phyloP scores from a whole-genome alignment of 2,888 invertebrate genomes.

The Artemia sp. region DNA sequence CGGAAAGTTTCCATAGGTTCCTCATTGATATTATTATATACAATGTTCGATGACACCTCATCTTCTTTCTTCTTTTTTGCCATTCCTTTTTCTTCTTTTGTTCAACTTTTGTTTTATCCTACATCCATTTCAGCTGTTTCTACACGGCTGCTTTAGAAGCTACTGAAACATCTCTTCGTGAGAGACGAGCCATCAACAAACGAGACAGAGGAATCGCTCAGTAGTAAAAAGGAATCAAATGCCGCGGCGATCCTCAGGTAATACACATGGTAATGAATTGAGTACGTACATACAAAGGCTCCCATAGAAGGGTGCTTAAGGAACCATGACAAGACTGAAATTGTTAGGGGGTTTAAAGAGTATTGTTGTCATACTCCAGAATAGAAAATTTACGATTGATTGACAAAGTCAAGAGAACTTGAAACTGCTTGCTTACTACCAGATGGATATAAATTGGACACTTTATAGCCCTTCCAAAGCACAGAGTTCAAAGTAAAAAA shows the following conservation, averaged over 20 bases:
- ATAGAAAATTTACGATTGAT: too few relatives aligned
- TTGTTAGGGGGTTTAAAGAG: too few relatives aligned
- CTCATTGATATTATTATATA: background rate
- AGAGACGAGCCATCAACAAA: slow-evolving; percentile 8
- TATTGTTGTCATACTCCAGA: too few relatives aligned
- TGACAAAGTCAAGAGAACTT: too few relatives aligned
- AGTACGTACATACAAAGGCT: background rate
- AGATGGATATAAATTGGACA: too few relatives aligned
- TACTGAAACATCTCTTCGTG: background rate
- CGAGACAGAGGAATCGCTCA: background rate
- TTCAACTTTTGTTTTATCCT: background rate
- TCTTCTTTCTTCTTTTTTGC: slow-evolving; percentile 13
- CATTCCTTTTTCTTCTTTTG: slow-evolving; percentile 10
- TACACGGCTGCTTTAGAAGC: background rate
- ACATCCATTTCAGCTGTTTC: background rate
- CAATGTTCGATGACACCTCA: background rate
- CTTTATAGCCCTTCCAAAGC: too few relatives aligned
- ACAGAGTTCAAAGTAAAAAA: too few relatives aligned
- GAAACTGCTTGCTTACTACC: too few relatives aligned
- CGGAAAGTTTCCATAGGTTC: slow-evolving; percentile 5
- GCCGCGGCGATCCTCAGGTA: slow-evolving; percentile 12
- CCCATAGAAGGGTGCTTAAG: slow-evolving; percentile 9
- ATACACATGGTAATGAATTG: background rate
- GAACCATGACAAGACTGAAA: slow-evolving; percentile 2
- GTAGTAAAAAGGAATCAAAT: background rate